A percentile compares a stretch with the other conserved stretches of the same genome.
Evolutionary conservation across 1,140 invertebrate genomes (phyloP).

Genomic region (Drosophila bipectinata): DNA sequence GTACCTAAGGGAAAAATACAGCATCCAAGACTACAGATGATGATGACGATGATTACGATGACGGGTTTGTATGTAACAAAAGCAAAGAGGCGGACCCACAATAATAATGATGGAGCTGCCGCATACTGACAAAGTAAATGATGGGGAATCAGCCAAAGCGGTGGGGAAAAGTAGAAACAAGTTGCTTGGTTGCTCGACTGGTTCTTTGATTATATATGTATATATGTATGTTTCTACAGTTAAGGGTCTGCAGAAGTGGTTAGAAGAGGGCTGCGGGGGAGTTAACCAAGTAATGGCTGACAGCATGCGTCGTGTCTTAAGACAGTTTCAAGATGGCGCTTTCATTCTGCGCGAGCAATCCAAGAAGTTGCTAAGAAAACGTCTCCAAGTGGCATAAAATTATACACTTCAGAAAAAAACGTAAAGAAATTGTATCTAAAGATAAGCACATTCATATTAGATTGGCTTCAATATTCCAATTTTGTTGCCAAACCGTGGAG

Average conservation of each 20-base stretch:
- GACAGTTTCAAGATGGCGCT: constrained; percentile 75
- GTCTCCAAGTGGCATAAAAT: background rate
- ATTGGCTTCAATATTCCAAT: no score
- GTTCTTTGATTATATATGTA: constrained; percentile 65
- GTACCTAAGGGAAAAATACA: constrained; percentile 70
- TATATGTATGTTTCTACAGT: constrained; percentile 3
- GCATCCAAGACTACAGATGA: constrained; percentile 33
- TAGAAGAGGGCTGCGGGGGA: constrained; percentile 5
- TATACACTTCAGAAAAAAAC: background rate
- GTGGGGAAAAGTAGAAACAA: constrained; percentile 26
- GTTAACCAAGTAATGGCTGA: constrained; percentile 77
- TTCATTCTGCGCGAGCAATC: background rate
- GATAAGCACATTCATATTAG: no score
- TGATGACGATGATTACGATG: constrained; percentile 59
- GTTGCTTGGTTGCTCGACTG: constrained; percentile 45
- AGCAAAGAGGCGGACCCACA: constrained; percentile 47
- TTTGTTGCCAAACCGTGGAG: no score
- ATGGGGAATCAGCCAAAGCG: constrained; percentile 70
- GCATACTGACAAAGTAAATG: constrained; percentile 81
- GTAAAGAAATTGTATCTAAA: background rate
- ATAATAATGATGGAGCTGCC: constrained; percentile 82
- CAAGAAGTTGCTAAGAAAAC: background rate
- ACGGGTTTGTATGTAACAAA: constrained; percentile 57
- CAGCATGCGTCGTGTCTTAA: constrained; percentile 64
- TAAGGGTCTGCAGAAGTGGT: background rate